Evolutionary conservation across 1,140 invertebrate species (phyloP).

Genomic region (Oscheius sp.): DNA sequence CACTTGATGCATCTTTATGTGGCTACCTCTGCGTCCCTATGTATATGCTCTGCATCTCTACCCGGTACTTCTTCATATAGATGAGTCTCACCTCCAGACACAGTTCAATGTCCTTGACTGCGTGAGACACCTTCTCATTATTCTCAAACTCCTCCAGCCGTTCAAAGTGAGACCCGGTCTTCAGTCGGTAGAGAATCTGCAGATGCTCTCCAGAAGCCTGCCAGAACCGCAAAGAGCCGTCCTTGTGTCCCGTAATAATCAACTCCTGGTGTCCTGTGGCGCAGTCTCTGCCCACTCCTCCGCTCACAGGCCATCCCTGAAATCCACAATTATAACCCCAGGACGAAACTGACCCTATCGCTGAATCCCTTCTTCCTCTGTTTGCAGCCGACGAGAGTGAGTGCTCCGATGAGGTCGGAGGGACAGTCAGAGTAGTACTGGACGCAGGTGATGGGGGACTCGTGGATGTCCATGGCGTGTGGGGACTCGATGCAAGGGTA

Average conservation of each 20-base stretch:
- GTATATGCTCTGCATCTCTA: too few species aligned
- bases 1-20: too few species aligned
- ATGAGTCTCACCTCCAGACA: slow-evolving; percentile 72
- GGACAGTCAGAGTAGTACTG: slow-evolving; percentile 95
- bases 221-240: slow-evolving; percentile 60
- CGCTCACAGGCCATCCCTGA: slow-evolving; percentile 49
- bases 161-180: slow-evolving; percentile 91
- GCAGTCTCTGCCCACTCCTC: slow-evolving; percentile 56
- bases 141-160: slow-evolving; percentile 63
- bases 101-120: slow-evolving; percentile 84
- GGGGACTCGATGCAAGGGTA: slow-evolving; percentile 99
- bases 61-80: background rate
- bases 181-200: slow-evolving; percentile 93
- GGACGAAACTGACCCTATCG: slow-evolving; percentile 72
- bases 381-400: slow-evolving; percentile 81
- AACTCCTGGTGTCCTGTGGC: slow-evolving; percentile 61
- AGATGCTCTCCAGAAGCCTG: slow-evolving; percentile 65
- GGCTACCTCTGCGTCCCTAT: too few species aligned
- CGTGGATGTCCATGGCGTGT: slow-evolving; percentile 98
- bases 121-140: slow-evolving; percentile 81
- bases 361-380: slow-evolving; percentile 78
- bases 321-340: background rate
- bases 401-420: slow-evolving; percentile 87
- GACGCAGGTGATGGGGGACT: slow-evolving; percentile 91
- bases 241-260: slow-evolving; percentile 58